These are phyloP conservation scores for Apis florea DNA, from an alignment of 1,140 invertebrate species.

Conservation along the genomic window DNA sequence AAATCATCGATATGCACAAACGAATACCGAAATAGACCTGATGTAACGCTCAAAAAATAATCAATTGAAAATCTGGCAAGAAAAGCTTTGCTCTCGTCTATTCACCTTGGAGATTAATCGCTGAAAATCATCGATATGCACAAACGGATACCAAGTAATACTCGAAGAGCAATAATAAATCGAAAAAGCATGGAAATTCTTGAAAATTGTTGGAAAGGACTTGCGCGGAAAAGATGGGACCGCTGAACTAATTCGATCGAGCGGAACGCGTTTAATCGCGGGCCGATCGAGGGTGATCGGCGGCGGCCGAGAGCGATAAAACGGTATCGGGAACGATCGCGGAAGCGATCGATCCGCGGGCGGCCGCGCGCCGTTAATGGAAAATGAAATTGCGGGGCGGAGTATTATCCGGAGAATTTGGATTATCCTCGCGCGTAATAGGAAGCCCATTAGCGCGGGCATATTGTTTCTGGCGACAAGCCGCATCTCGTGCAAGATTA, in stretches of 20 bases:
- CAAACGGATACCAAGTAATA: too few relatives aligned
- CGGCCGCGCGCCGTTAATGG: conserved; percentile 53
- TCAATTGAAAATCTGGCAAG: too few relatives aligned
- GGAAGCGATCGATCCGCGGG: conserved; percentile 59
- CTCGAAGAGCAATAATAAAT: too few relatives aligned
- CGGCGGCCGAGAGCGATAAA: conserved; percentile 41
- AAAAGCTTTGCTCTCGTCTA: too few relatives aligned
- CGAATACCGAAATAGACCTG: too few relatives aligned
- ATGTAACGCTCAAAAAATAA: too few relatives aligned
- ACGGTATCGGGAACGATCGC: conserved; percentile 50
- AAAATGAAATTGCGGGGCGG: conserved; percentile 65
- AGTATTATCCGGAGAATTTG: conserved; percentile 63
- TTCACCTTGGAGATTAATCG: too few relatives aligned
- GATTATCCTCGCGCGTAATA: conserved; percentile 64
- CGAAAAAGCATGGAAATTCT: too few relatives aligned
- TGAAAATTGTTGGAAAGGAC: too few relatives aligned
- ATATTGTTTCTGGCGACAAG: conserved; percentile 61
- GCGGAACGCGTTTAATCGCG: conserved; percentile 54
- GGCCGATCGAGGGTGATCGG: conserved; percentile 13
- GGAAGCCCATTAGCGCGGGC: conserved; percentile 60
- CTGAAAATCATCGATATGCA: too few relatives aligned
- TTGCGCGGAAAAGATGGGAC: too few relatives aligned
- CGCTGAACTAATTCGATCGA: conserved; percentile 17
- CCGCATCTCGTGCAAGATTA: conserved; percentile 52
- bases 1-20: too few relatives aligned